Base-by-base conservation (phyloP, 2,113 vertebrate species). In the Channa maculata region DNA sequence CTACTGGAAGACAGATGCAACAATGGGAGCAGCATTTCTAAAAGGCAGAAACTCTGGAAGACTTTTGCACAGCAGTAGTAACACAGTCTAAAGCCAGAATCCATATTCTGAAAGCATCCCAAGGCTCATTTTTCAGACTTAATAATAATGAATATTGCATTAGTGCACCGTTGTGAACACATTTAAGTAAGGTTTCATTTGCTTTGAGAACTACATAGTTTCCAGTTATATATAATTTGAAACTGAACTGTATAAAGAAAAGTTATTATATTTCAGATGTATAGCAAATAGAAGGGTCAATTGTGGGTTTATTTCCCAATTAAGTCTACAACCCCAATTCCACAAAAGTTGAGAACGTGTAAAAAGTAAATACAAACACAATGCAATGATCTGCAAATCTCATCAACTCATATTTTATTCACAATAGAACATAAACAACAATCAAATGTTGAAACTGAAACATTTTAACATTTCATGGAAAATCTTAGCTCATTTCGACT, bases 151-250 rank as follows among this genome's bases (percentile, higher is more conserved):
- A 84, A 24, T 24, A 24, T 24, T 24, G 24, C 24, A 46, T 49
- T 78, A 82, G 57, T 49, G 44, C 53, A 50, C 62, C 75, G 64
- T 53, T 76, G 71, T 77, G 67, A 87, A 73, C 52, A 50, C 11
- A 52, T 72, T 66, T 76, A 64, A 87, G 81, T 82, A 68, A 54
- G 8, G 2, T 57, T 67, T 44, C 37, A 12, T 75, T 75, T 78
- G 75, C 72, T 73, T 79, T 50, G 53, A 76, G 24, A 37, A 6
- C 73, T 83, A 64, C 76, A 24, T 24, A 24, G 24, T 24, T 24
- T 24, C 82, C 71, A 58, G 58, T 75, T 79, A 82, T 77, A 48
- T 54, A 43, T 52, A 71, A 63, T 53, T n/a, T n/a, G n/a, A n/a
- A n/a, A n/a, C n/a, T n/a, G n/a, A n/a, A n/a, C n/a, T n/a, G n/a